A percentile compares a stretch with the other conserved stretches of the same genome.
phyloP scores from a whole-genome alignment of 2,113 vertebrate species.

The Dolichallabes microphthalmus region DNA sequence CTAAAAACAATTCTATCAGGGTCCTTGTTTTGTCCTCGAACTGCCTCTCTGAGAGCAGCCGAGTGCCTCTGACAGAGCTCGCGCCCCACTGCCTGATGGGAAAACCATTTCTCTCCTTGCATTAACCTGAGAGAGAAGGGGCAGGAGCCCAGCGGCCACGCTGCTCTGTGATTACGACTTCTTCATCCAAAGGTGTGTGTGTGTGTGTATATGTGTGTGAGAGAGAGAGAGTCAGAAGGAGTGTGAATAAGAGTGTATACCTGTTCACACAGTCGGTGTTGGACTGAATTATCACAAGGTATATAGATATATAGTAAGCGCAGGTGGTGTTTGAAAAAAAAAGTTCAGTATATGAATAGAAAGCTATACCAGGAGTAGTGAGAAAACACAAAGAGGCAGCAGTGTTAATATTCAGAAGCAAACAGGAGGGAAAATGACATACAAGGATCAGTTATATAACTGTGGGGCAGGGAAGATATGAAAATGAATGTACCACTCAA shows the following conservation, averaged over 20 bases:
- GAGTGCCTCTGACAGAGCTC: constrained; percentile 29
- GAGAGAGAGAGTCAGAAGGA: neutral
- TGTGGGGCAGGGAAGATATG: constrained; percentile 34
- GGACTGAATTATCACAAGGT: constrained; percentile 7
- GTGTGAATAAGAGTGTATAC: neutral
- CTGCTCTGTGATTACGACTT: constrained; percentile 42
- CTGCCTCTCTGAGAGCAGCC: constrained; percentile 19
- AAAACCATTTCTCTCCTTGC: constrained; percentile 46
- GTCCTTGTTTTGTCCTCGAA: constrained; percentile 39
- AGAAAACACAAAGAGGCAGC: constrained; percentile 5
- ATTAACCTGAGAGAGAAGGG: constrained; percentile 49
- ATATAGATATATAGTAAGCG: neutral
- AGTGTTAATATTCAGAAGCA: constrained; percentile 19
- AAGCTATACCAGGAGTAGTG: constrained; percentile 26
- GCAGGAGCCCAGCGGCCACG: constrained; percentile 7
- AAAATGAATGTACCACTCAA: constrained; percentile 47
- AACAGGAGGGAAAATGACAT: neutral
- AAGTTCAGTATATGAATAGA: neutral
- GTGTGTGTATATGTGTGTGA: neutral
- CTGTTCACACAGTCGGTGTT: constrained; percentile 25
- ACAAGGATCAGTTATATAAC: constrained; percentile 19
- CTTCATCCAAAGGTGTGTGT: constrained; percentile 14
- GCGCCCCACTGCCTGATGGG: constrained; percentile 40
- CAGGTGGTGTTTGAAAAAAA: constrained; percentile 44
- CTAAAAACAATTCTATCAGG: constrained; percentile 23